Base-by-base conservation (phyloP, 2,113 vertebrate genomes). In the Dipodomys stephensi region DNA sequence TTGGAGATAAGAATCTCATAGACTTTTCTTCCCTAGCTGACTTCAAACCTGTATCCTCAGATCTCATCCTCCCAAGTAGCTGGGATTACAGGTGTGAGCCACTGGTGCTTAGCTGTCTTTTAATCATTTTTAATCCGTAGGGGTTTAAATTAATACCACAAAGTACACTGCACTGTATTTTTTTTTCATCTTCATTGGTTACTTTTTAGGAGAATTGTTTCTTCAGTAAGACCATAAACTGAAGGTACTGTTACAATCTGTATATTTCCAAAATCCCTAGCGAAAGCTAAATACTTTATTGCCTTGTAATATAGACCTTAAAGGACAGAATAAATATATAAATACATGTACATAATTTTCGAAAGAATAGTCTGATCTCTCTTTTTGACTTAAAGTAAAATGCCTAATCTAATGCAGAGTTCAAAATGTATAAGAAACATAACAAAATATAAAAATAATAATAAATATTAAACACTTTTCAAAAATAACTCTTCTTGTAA, bases 151-250 rank as follows among this genome's bases (percentile, higher is more conserved):
- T 89, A 86, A 13, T 60, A 72, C 53, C 35, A 88, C n/a, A 30
- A 82, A 85, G 46, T 85, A 69, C 28, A 57, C 4, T 53, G 72
- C 23, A 10, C 53, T 77, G 6, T 89, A 11, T 67, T 93, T 80
- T 94, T 84, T 32, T 71, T 44, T 80, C 74, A 39, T 92, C 72
- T 95, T 92, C 88, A 12, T 35, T 92, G 3, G 19, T 76, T 92
- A n/a, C 16, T 87, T 80, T 35, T 49, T 83, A 15, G 16, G 22
- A 27, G 20, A 79, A 65, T 80, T 88, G 7, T 85, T 39, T 85
- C 65, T 73, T 81, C 69, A 82, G 0, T 74, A 78, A 82, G 53
- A 73, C 25, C 8, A 35, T 67, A 82, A 53, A 87, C 19, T 57
- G n/a, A 88, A 44, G 15, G 27, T n/a, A 91, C 35, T 23, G 69